Evolutionary conservation across 2,888 invertebrate genomes (phyloP), one percentile per base, ranked within the genome.

Genomic region (Lasioglossum oenotherae): DNA sequence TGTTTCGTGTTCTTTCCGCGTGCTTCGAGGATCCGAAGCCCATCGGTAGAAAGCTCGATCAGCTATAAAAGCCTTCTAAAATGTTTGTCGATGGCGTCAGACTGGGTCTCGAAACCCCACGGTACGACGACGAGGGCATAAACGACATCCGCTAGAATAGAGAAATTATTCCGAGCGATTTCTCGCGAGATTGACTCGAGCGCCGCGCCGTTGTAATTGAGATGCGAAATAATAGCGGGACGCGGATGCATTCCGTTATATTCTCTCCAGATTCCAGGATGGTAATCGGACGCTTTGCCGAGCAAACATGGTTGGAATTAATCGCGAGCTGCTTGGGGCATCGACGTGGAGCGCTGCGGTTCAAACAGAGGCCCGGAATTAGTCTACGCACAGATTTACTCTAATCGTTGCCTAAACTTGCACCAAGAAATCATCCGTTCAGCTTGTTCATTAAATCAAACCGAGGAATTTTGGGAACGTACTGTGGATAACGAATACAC

Each of bases 141-240:
- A 69, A 53, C 57, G 75, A 82, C 73, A 71, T 74, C 60, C 41
- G 14, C 73, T 64, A 80, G 81, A 84, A 82, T 69, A 79, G 81
- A 74, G 78, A 82, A 88, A 90, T 90, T 88, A 86, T 89, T 89
- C 80, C 88, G 74, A 72, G 78, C 81, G 75, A 84, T 89, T 89
- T 83, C 86, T 78, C 82, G 78, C 78, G 75, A 69, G 81, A 86
- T 82, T 82, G 82, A 86, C 85, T 82, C 75, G 69, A 53, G 76
- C 79, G 69, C 72, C 75, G 73, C 79, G 64, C 74, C 75, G 74
- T 76, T 82, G 89, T 88, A 89, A 90, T 88, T 90, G 90, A 89
- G 86, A 88, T 82, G 78, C 82, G 78, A 82, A 89, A 84, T 88
- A 88, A 90, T 78, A 84, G 73, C 82, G 64, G 83, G 77, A 78